A percentile compares a stretch with the other conserved stretches of the same genome.
These are phyloP conservation scores for Solenodon paradoxus DNA, from an alignment of 2,113 vertebrate species.

Conservation along the genomic window DNA sequence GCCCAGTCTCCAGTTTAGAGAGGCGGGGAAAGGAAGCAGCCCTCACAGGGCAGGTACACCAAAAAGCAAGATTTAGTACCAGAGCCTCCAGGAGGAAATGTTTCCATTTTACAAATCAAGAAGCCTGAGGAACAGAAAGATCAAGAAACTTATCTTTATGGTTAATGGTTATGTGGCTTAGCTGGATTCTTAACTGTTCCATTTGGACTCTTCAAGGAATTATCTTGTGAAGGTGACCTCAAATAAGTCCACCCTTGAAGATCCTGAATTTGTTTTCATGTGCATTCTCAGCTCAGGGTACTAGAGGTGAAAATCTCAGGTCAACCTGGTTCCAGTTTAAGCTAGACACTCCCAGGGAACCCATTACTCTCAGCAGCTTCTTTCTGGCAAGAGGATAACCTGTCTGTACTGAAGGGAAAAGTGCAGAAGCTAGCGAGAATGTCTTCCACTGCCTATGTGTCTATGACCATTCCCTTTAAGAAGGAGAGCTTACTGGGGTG, in stretches of 20 bases:
- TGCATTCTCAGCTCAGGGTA: fast-evolving
- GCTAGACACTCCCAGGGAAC: not conserved
- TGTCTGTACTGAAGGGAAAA: not conserved
- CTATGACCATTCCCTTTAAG: not conserved
- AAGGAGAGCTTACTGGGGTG: not conserved
- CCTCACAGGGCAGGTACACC: no score
- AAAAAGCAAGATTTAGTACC: not conserved
- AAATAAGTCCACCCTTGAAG: not conserved
- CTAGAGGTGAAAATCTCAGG: not conserved
- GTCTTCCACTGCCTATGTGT: not conserved
- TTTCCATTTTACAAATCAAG: not conserved
- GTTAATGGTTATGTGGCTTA: not conserved
- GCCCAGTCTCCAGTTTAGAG: not conserved
- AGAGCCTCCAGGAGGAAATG: not conserved
- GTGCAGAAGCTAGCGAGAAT: not conserved
- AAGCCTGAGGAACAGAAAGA: not conserved
- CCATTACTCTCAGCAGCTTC: not conserved
- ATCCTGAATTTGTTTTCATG: no score
- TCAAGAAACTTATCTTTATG: not conserved
- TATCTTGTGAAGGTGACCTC: not conserved
- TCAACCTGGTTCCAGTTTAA: not conserved
- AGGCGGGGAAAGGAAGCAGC: not conserved
- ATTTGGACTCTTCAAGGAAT: not conserved
- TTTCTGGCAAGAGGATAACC: not conserved
- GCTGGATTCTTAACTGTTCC: not conserved